These are phyloP conservation scores for Clarias platycephalus DNA, from an alignment of 2,797 vertebrate genomes.

Conservation along the genomic window DNA sequence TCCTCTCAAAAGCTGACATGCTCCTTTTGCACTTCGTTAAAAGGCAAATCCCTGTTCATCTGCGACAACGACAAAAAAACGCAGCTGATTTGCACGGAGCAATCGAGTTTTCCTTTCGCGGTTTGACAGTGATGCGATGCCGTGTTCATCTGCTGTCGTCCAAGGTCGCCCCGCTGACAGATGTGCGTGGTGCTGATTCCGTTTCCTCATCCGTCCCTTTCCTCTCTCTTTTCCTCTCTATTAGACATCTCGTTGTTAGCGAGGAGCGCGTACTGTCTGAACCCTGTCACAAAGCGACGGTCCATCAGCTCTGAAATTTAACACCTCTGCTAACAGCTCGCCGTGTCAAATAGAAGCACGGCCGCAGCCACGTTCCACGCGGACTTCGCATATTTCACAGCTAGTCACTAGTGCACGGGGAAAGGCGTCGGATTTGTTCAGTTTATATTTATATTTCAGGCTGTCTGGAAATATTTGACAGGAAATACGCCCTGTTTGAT, in stretches of 20 bases:
- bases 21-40: constrained; percentile 14
- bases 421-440: neutral
- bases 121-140: constrained; percentile 45
- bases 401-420: neutral
- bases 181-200: constrained; percentile 47
- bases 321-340: constrained; percentile 44
- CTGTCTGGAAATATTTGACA: constrained; percentile 23
- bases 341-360: constrained; percentile 31
- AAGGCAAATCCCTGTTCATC: neutral
- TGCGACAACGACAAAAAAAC: neutral
- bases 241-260: constrained; percentile 46
- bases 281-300: constrained; percentile 45
- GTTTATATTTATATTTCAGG: constrained; percentile 13
- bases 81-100: neutral
- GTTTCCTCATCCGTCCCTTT: constrained; percentile 27
- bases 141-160: constrained; percentile 23
- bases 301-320: constrained; percentile 38
- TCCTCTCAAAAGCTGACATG: neutral
- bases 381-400: constrained; percentile 39
- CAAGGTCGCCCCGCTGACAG: constrained; percentile 46
- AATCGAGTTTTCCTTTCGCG: neutral
- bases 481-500: neutral
- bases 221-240: constrained; percentile 29
- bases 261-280: constrained; percentile 29
- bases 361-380: neutral